Conservation (phyloP, 2,888 invertebrate genomes). For the Resseliella maxima region DNA sequence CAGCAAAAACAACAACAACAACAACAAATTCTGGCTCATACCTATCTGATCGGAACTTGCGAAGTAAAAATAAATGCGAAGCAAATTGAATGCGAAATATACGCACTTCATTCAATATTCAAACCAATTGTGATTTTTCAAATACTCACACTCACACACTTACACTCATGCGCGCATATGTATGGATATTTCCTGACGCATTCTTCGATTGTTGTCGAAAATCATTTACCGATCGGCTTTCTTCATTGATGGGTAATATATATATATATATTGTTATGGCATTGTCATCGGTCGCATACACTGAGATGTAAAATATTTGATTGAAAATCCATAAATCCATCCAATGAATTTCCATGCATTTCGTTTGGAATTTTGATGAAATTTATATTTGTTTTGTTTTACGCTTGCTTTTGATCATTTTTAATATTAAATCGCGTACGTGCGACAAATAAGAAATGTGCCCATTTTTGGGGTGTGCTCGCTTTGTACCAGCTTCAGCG, state of each 20-base stretch:
- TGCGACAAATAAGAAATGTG: constrained; percentile 39
- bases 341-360: background rate
- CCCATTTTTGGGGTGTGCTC: constrained; percentile 3
- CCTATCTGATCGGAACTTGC: background rate
- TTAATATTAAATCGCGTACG: background rate
- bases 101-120: constrained; percentile 27
- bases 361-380: background rate
- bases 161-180: too few relatives aligned
- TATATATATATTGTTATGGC: background rate
- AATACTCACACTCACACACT: too few relatives aligned
- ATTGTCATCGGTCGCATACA: background rate
- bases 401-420: background rate
- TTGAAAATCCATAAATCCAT: constrained; percentile 39
- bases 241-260: background rate
- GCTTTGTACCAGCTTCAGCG: constrained; percentile 40
- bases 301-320: constrained; percentile 15
- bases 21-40: background rate
- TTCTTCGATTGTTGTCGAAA: background rate
- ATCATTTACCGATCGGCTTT: background rate
- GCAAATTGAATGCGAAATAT: too few relatives aligned
- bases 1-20: background rate
- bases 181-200: constrained; percentile 20
- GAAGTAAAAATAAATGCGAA: background rate
- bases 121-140: background rate
- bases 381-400: too few relatives aligned